These are phyloP conservation scores for Malaclemys terrapin DNA, from an alignment of 2,113 vertebrate genomes.

Conservation along the genomic window DNA sequence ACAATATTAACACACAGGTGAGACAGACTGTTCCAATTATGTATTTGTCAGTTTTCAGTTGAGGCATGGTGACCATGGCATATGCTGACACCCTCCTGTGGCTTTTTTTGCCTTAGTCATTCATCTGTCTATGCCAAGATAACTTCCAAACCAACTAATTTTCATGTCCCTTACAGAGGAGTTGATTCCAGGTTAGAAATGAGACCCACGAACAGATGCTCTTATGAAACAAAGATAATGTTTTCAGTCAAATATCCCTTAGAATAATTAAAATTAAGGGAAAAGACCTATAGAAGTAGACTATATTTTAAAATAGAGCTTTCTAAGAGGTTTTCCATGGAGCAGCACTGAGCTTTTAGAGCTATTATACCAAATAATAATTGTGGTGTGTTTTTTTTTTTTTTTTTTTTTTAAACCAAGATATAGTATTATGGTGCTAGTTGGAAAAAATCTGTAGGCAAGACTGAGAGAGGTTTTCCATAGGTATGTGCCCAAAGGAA, in stretches of 20 bases:
- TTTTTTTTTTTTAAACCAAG: not conserved
- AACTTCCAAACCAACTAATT: not conserved
- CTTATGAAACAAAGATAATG: not conserved
- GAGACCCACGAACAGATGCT: not conserved
- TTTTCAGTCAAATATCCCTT: not conserved
- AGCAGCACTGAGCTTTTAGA: fast-evolving
- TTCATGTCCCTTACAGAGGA: not conserved
- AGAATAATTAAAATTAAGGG: not conserved
- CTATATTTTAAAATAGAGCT: not conserved
- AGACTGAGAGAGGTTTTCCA: fast-evolving
- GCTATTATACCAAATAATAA: not conserved
- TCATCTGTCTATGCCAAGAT: not conserved
- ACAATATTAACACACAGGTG: not conserved
- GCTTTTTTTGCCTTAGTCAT: not conserved
- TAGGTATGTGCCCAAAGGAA: fast-evolving
- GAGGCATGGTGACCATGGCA: not conserved
- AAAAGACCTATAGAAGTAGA: not conserved
- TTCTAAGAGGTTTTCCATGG: not conserved
- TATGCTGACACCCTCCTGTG: not conserved
- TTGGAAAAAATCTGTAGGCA: fast-evolving
- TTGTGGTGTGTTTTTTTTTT: not conserved
- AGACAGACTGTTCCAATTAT: not conserved
- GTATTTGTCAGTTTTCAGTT: no score
- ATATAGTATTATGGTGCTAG: not conserved
- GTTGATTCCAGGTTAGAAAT: not conserved